Evolutionary conservation across 2,113 vertebrate genomes (phyloP).

Genomic region (Guaruba guarouba): DNA sequence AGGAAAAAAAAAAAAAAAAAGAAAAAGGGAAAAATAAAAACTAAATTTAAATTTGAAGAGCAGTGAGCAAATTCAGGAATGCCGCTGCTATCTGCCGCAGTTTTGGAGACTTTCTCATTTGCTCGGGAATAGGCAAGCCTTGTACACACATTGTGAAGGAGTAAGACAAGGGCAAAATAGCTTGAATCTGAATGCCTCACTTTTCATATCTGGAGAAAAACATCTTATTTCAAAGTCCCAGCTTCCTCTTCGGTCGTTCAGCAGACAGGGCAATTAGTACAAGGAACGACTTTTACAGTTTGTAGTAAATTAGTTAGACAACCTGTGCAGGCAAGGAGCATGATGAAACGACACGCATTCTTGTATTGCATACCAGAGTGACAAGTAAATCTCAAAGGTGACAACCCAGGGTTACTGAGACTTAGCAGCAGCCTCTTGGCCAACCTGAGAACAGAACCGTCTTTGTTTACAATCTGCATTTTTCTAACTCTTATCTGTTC

Average conservation of each 20-base stretch:
- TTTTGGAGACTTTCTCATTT: not conserved
- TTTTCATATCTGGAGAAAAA: not conserved
- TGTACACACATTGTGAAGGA: not conserved
- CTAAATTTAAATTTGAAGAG: not conserved
- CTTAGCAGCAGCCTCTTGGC: conserved; percentile 12
- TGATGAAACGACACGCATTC: not conserved
- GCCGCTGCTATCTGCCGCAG: not conserved
- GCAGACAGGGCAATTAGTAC: not conserved
- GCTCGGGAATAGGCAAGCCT: not conserved
- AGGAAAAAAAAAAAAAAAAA: not conserved
- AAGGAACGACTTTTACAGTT: not conserved
- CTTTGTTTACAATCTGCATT: conserved; percentile 59
- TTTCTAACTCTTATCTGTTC: conserved; percentile 38
- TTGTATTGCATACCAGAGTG: conserved; percentile 28
- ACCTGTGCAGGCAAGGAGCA: not conserved
- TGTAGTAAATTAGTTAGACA: not conserved
- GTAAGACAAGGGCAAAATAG: not conserved
- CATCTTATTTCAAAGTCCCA: not conserved
- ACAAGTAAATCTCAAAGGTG: conserved; percentile 49
- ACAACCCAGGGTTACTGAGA: not conserved
- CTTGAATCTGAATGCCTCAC: not conserved
- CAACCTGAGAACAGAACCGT: not conserved
- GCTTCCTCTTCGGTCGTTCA: not conserved
- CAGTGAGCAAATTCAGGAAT: not conserved
- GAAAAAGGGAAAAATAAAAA: no score